Evolutionary conservation across 2,797 vertebrate species (phyloP).

Genomic region (Tympanoctomys barrerae): DNA sequence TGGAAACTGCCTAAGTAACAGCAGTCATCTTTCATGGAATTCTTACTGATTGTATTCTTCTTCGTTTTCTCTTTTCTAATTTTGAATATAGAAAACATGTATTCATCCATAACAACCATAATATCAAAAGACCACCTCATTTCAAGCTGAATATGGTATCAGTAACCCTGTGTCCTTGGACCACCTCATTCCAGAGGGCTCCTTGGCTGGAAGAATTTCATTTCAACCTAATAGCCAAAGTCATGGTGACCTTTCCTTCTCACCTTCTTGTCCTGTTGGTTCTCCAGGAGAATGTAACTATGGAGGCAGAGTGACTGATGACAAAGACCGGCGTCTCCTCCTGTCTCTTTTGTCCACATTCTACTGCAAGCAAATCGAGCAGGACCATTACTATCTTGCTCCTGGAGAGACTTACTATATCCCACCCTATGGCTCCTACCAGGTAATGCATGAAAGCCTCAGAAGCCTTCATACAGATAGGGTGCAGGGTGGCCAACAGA

Average conservation of each 20-base stretch:
- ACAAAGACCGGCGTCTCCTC: constrained; percentile 96
- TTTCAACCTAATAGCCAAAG: neutral
- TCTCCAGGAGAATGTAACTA: constrained; percentile 96
- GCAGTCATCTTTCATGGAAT: neutral
- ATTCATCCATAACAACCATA: constrained; percentile 1
- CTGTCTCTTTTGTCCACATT: constrained; percentile 94
- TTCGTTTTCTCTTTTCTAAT: constrained; percentile 33
- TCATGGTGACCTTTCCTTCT: neutral
- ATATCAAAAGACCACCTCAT: constrained; percentile 6
- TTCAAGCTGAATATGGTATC: neutral
- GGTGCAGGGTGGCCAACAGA: neutral
- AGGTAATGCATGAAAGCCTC: constrained; percentile 88
- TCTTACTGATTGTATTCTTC: neutral
- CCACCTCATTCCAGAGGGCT: neutral
- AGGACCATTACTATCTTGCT: constrained; percentile 90
- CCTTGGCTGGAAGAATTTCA: neutral
- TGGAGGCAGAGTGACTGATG: constrained; percentile 97
- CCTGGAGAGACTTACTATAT: constrained; percentile 92
- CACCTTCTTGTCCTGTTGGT: constrained; percentile 57
- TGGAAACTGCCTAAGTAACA: constrained; percentile 10
- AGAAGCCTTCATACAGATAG: neutral
- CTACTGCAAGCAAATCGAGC: constrained; percentile 92
- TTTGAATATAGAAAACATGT: neutral
- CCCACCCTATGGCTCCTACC: constrained; percentile 91
- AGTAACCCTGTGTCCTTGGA: neutral